These are phyloP conservation scores for Ceratina australensis DNA, from an alignment of 1,140 invertebrate species.

Conservation along the genomic window DNA sequence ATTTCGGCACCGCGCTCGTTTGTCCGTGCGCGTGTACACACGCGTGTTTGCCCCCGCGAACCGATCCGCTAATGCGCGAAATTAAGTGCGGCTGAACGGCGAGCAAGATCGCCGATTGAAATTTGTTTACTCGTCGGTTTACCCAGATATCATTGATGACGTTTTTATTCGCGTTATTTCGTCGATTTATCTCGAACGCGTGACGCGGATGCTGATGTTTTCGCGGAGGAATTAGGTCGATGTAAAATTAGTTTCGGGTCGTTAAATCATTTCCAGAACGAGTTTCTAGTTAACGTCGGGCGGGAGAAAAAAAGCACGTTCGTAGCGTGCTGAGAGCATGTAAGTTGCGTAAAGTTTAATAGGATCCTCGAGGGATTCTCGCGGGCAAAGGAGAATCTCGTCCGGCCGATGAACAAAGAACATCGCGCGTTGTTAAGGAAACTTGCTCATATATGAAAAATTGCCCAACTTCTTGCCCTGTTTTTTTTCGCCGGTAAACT, in stretches of 20 bases:
- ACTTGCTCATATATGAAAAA: too few species aligned
- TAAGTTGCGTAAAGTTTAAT: conserved; percentile 11
- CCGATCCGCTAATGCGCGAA: conserved; percentile 55
- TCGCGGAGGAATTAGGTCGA: conserved; percentile 1
- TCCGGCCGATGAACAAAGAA: not conserved
- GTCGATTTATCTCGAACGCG: not conserved
- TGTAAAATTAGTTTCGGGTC: conserved; percentile 17
- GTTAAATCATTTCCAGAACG: conserved; percentile 13
- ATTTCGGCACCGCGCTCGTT: conserved; percentile 7
- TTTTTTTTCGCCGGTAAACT: too few species aligned
- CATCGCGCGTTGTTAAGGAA: conserved; percentile 24
- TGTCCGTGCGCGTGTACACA: not conserved
- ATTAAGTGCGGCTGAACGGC: conserved; percentile 56
- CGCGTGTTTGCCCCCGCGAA: conserved; percentile 16
- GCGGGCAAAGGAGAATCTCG: not conserved
- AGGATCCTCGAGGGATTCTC: not conserved
- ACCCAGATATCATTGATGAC: too few species aligned
- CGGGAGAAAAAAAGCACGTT: not conserved
- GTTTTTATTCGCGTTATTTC: not conserved
- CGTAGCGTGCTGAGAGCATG: not conserved
- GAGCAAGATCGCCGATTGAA: conserved; percentile 42
- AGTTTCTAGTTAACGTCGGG: conserved; percentile 2
- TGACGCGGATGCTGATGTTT: not conserved
- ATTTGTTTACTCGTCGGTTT: too few species aligned
- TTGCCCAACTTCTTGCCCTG: too few species aligned